Evolutionary conservation across 2,113 vertebrate species (phyloP).

Genomic region (Narcine bancroftii): DNA sequence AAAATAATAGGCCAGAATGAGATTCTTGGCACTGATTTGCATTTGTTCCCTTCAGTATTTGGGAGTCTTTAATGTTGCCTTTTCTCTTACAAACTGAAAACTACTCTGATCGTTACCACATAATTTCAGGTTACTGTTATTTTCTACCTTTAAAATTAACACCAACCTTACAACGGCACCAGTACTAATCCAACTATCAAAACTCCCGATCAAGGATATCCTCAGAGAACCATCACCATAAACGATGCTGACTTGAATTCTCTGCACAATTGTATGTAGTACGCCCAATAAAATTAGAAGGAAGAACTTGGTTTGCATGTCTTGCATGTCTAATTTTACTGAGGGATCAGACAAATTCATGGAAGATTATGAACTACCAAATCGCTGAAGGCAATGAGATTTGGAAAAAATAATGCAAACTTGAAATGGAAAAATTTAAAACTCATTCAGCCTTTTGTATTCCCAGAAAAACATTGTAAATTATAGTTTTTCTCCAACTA

Average conservation of each 20-base stretch:
- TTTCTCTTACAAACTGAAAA: background rate
- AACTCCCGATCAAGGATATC: background rate
- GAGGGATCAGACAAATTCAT: background rate
- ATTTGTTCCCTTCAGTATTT: background rate
- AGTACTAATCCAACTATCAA: background rate
- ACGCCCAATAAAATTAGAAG: background rate
- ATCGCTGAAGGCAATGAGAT: background rate
- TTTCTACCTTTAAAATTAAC: background rate
- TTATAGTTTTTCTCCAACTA: background rate
- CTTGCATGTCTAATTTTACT: background rate
- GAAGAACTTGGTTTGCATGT: background rate
- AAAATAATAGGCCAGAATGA: background rate
- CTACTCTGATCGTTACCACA: background rate
- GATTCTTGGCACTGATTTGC: background rate
- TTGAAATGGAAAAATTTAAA: background rate
- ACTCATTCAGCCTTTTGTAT: background rate
- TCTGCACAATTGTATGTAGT: background rate
- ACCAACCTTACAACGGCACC: background rate
- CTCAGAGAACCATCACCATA: background rate
- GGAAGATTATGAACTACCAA: background rate
- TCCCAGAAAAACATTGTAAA: background rate
- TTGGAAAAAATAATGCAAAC: background rate
- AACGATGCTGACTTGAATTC: background rate
- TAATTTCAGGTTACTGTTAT: background rate
- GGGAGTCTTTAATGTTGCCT: background rate